Conservation (phyloP, 1,140 invertebrate genomes). For the Drosophila trapezifrons region DNA sequence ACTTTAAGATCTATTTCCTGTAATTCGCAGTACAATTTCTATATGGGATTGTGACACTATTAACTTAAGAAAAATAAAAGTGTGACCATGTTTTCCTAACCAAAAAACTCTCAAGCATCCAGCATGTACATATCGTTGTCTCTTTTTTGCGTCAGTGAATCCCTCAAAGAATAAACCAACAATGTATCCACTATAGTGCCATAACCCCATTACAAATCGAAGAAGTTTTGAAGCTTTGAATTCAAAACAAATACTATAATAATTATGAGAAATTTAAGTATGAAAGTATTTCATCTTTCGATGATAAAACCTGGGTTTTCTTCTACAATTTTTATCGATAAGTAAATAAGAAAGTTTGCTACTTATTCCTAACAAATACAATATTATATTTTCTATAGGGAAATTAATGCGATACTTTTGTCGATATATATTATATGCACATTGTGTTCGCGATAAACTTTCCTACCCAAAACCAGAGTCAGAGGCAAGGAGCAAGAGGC, state of each 20-base stretch:
- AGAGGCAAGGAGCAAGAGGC: constrained; percentile 10
- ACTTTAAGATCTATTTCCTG: not conserved
- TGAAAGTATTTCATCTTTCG: no score
- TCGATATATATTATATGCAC: constrained; percentile 8
- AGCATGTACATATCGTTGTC: no score
- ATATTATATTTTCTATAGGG: not conserved
- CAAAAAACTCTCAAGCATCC: not conserved
- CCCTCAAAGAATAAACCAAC: not conserved
- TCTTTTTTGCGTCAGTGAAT: no score
- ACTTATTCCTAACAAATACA: not conserved
- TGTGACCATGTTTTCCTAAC: not conserved
- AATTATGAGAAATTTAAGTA: no score
- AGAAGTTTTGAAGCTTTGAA: not conserved
- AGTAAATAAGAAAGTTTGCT: not conserved
- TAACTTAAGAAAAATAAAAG: not conserved
- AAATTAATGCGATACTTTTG: not conserved
- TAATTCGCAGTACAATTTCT: not conserved
- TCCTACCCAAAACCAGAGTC: constrained; percentile 4
- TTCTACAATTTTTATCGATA: not conserved
- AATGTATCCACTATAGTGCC: not conserved
- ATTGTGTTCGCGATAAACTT: constrained; percentile 5
- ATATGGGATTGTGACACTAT: not conserved
- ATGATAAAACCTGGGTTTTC: no score
- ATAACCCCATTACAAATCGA: not conserved
- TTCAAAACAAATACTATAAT: not conserved